Evolutionary conservation across 2,888 invertebrate species (phyloP).

Genomic region (Philereme vetulata): DNA sequence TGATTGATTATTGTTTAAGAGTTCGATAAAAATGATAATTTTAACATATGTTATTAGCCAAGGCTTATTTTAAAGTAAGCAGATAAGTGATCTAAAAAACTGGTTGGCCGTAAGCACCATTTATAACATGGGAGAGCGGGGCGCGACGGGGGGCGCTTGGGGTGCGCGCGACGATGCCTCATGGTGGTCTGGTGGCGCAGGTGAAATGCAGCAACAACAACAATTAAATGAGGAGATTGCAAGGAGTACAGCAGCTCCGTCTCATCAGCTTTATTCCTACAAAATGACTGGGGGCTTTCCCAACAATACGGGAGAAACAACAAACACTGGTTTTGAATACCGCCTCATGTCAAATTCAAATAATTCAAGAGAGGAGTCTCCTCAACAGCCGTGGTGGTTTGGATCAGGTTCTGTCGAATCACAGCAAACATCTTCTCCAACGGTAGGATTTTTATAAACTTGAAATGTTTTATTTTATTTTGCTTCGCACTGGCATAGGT

Average conservation of each 20-base stretch:
- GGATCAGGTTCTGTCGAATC: conserved; percentile 85
- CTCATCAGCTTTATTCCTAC: conserved; percentile 91
- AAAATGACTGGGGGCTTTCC: conserved; percentile 94
- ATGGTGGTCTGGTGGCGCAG: conserved; percentile 80
- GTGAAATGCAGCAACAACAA: conserved; percentile 79
- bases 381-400: conserved; percentile 89
- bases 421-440: conserved; percentile 75
- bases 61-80: conserved; percentile 55
- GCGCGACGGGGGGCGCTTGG: conserved; percentile 83
- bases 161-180: conserved; percentile 84
- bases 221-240: conserved; percentile 79
- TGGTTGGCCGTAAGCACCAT: conserved; percentile 72
- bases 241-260: conserved; percentile 73
- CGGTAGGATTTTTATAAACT: conserved; percentile 59
- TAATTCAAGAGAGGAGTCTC: conserved; percentile 72
- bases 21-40: conserved; percentile 60
- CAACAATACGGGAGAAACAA: conserved; percentile 86
- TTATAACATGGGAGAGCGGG: conserved; percentile 80
- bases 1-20: conserved; percentile 34
- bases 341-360: conserved; percentile 86
- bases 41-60: conserved; percentile 52
- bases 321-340: conserved; percentile 88
- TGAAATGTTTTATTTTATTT: neutral
- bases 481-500: neutral
- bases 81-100: conserved; percentile 67